Evolutionary conservation across 2,888 invertebrate genomes (phyloP).

Genomic region (Trichopria drosophilae): DNA sequence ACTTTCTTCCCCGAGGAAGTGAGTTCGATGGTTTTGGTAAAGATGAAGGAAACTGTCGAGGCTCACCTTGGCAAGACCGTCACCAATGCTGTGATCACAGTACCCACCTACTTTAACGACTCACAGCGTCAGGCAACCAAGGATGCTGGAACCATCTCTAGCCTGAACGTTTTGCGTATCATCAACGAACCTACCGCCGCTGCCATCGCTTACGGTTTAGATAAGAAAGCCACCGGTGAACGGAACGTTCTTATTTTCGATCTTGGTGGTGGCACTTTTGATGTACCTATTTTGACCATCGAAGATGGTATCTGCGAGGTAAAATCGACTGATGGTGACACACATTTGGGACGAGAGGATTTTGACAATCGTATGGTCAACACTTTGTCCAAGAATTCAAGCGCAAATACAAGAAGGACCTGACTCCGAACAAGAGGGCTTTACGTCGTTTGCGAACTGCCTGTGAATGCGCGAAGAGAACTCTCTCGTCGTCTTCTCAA

Average conservation of each 20-base stretch:
- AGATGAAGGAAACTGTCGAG: conserved; percentile 64
- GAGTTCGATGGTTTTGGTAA: conserved; percentile 63
- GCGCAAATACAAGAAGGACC: conserved; percentile 55
- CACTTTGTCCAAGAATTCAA: conserved; percentile 61
- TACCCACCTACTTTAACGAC: conserved; percentile 79
- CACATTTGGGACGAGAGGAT: conserved; percentile 61
- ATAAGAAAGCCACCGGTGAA: conserved; percentile 78
- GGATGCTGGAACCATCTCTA: conserved; percentile 66
- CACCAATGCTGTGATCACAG: conserved; percentile 60
- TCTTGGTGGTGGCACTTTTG: conserved; percentile 67
- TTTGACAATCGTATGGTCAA: conserved; percentile 62
- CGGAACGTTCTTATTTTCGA: conserved; percentile 77
- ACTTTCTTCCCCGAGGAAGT: conserved; percentile 64
- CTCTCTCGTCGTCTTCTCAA: conserved; percentile 55
- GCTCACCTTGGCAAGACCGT: conserved; percentile 61
- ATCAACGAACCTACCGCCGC: conserved; percentile 67
- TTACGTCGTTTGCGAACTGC: conserved; percentile 54
- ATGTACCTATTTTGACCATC: conserved; percentile 74
- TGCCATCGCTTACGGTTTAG: conserved; percentile 86
- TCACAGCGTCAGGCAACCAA: conserved; percentile 54
- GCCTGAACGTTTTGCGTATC: conserved; percentile 67
- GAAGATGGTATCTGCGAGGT: conserved; percentile 69
- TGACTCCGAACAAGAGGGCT: conserved; percentile 53
- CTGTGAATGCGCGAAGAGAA: conserved; percentile 58
- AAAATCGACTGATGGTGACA: conserved; percentile 65